Conservation (phyloP, 2,797 vertebrate species). For the Rhincodon typus region DNA sequence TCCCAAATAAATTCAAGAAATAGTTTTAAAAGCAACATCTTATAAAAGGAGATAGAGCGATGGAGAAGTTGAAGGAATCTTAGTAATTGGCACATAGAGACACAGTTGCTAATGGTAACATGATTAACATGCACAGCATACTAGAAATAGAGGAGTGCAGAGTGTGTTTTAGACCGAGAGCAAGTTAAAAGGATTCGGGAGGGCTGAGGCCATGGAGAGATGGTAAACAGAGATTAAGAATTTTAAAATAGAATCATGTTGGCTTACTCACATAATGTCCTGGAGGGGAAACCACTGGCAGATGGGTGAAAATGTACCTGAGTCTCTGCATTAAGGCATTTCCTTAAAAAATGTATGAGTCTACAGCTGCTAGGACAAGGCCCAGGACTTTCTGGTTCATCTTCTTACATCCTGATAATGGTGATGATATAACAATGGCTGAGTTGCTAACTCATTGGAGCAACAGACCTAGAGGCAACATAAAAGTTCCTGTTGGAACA, state of each 20-base stretch:
- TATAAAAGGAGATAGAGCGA: background rate
- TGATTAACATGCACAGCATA: background rate
- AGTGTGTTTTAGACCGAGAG: background rate
- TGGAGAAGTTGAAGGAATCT: background rate
- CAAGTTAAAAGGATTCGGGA: background rate
- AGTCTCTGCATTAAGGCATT: background rate
- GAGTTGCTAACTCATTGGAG: background rate
- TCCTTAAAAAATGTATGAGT: background rate
- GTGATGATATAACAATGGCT: background rate
- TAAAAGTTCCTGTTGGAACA: no score
- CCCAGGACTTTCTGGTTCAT: background rate
- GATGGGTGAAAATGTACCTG: background rate
- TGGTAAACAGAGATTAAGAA: background rate
- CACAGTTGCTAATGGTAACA: no score
- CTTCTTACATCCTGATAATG: background rate
- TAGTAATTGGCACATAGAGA: background rate
- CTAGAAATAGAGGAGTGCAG: background rate
- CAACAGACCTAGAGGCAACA: background rate
- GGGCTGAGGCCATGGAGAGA: background rate
- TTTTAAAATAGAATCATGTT: background rate
- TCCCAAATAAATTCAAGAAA: no score
- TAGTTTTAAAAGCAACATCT: background rate
- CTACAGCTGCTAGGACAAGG: background rate
- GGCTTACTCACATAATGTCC: background rate
- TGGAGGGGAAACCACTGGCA: background rate